phyloP scores from a whole-genome alignment of 2,797 vertebrate species.

The Alfaro cultratus region DNA sequence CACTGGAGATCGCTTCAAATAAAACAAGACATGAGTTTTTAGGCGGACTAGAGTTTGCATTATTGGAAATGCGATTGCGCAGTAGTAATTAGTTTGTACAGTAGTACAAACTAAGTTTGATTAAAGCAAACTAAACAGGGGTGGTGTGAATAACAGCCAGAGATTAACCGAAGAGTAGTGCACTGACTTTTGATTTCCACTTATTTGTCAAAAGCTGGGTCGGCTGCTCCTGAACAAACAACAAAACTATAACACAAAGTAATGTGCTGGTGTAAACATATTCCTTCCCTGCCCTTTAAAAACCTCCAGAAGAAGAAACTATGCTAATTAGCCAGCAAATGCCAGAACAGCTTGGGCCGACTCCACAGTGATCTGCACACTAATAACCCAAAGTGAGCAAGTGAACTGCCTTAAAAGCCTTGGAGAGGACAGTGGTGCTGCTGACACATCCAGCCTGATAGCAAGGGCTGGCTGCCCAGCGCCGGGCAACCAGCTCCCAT shows the following conservation, averaged over 20 bases:
- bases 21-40: not conserved
- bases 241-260: not conserved
- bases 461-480: conserved; percentile 30
- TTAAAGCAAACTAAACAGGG: too few relatives aligned
- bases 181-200: not conserved
- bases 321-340: conserved; percentile 45
- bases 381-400: conserved; percentile 43
- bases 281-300: conserved; percentile 1
- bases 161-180: too few relatives aligned
- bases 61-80: too few relatives aligned
- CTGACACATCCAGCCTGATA: conserved; percentile 42
- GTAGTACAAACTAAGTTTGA: too few relatives aligned
- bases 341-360: conserved; percentile 24
- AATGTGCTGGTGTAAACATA: conserved; percentile 6
- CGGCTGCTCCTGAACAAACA: not conserved
- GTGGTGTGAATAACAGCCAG: too few relatives aligned
- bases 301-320: conserved; percentile 10
- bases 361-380: conserved; percentile 60
- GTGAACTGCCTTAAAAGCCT: conserved; percentile 21
- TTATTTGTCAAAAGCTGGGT: not conserved
- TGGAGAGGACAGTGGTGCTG: conserved; percentile 26
- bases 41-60: not conserved
- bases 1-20: too few relatives aligned
- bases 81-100: too few relatives aligned
- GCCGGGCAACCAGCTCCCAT: conserved; percentile 22